Percentiles rank a stretch among this genome's conserved stretches.
Conservation (phyloP, 2,888 invertebrate species). For the Eugnorisma glareosa region DNA sequence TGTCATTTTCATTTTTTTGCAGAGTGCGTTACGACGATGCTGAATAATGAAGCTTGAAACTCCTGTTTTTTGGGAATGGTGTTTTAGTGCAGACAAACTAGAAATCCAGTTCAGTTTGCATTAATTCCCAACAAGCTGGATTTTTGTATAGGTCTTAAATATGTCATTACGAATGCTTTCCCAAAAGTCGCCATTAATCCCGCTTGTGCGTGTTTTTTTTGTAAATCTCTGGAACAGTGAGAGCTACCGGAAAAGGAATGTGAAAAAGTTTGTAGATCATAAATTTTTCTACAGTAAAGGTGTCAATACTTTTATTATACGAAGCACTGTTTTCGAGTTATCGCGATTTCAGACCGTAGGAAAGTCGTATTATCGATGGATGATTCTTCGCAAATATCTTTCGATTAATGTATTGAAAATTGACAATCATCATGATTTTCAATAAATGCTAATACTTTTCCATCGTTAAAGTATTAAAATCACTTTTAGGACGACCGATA, state of each 20-base stretch:
- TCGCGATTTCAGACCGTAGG: background rate
- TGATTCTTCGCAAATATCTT: background rate
- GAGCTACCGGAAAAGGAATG: background rate
- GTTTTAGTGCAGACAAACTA: background rate
- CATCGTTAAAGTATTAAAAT: background rate
- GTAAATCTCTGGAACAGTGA: background rate
- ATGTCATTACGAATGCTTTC: background rate
- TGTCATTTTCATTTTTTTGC: slow-evolving; percentile 58
- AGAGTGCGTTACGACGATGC: slow-evolving; percentile 89
- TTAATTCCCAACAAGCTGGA: background rate
- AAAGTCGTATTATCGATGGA: background rate
- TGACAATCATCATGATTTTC: too few species aligned
- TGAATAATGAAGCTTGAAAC: slow-evolving; percentile 76
- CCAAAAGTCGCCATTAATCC: background rate
- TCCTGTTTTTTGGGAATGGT: slow-evolving; percentile 48
- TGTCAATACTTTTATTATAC: background rate
- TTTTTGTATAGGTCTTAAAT: background rate
- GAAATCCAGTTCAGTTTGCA: background rate
- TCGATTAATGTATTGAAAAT: too few species aligned
- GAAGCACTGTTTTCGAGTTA: background rate
- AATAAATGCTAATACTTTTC: too few species aligned
- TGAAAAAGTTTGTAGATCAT: background rate
- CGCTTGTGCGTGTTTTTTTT: background rate
- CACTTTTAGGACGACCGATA: background rate
- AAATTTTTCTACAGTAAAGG: background rate